A percentile compares a stretch with the other conserved stretches of the same genome.
phyloP scores from a whole-genome alignment of 2,797 vertebrate genomes.

The Hyperoplus lanceolatus region DNA sequence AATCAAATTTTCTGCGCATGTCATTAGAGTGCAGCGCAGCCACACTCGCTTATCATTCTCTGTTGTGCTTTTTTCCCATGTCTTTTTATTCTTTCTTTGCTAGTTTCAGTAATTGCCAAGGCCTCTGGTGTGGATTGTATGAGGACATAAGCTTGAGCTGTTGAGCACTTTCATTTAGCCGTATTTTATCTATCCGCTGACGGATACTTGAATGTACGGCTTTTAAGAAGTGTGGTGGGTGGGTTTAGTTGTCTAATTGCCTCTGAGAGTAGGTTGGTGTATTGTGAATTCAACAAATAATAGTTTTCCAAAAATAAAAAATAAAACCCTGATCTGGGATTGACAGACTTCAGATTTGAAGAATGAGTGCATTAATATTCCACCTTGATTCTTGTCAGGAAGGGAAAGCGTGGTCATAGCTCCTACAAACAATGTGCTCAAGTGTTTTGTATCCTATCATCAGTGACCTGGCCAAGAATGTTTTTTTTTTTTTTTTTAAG shows the following conservation, averaged over 20 bases:
- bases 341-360: background rate
- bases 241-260: background rate
- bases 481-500: too few species aligned
- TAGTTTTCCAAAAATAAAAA: background rate
- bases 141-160: conserved; percentile 30
- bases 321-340: background rate
- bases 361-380: too few species aligned
- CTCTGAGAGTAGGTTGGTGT: conserved; percentile 5
- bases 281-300: background rate
- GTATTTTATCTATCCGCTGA: conserved; percentile 3
- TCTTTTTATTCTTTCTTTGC: conserved; percentile 42
- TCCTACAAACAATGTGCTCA: background rate
- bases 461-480: background rate
- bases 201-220: background rate
- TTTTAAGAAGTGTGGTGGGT: background rate
- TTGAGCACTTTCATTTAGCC: conserved; percentile 22
- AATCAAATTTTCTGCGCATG: conserved; percentile 68
- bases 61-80: conserved; percentile 37
- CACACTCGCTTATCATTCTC: conserved; percentile 62
- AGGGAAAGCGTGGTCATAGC: background rate
- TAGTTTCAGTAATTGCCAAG: conserved; percentile 46
- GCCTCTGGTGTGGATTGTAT: conserved; percentile 31
- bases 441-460: background rate
- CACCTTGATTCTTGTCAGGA: background rate
- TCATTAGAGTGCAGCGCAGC: conserved; percentile 58